phyloP scores from a whole-genome alignment of 2,888 invertebrate genomes.

The Diarsia brunnea region DNA sequence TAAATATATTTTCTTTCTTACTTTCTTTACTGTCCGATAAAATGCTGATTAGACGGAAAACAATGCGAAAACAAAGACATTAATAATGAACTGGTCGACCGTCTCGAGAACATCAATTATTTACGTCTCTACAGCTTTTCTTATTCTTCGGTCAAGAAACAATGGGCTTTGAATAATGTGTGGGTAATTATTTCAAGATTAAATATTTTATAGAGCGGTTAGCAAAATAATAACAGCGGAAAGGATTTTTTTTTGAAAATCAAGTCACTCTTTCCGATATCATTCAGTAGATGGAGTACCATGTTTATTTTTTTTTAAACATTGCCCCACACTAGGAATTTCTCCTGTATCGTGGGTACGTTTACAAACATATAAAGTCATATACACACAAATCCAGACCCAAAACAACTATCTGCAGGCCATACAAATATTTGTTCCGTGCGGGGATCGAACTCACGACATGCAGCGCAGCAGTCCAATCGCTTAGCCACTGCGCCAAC shows the following conservation, averaged over 20 bases:
- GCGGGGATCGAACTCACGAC: too few species aligned
- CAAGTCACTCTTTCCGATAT: neutral
- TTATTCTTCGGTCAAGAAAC: neutral
- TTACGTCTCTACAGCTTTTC: neutral
- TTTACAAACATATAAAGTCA: too few species aligned
- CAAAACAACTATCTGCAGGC: too few species aligned
- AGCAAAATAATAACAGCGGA: neutral
- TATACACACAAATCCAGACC: too few species aligned
- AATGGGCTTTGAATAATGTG: neutral
- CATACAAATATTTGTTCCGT: too few species aligned
- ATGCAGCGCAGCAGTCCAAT: too few species aligned
- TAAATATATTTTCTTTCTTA: neutral
- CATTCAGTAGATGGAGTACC: neutral
- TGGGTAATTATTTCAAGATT: neutral
- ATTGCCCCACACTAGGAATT: too few species aligned
- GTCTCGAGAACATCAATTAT: conserved; percentile 29
- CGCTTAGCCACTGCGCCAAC: too few species aligned
- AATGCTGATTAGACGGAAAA: conserved; percentile 14
- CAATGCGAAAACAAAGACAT: conserved; percentile 25
- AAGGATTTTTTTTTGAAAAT: neutral
- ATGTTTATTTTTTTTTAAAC: too few species aligned
- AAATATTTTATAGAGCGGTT: neutral
- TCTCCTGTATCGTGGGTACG: too few species aligned
- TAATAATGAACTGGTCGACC: conserved; percentile 16
- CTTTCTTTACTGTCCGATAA: neutral